Evolutionary conservation across 2,113 vertebrate genomes (phyloP).

Genomic region (Apteryx owenii): DNA sequence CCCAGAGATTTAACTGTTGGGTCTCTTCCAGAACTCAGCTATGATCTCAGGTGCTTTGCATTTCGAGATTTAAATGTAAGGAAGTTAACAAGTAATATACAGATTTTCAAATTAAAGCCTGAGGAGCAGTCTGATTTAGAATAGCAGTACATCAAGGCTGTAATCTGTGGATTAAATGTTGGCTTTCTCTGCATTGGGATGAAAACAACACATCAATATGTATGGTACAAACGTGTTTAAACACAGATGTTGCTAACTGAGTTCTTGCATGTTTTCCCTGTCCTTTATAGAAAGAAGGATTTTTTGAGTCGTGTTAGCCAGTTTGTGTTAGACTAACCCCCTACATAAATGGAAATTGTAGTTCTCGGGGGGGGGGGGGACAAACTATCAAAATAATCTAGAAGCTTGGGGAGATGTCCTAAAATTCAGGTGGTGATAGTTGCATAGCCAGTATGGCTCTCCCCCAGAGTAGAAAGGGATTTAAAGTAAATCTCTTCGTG

Average conservation of each 20-base stretch:
- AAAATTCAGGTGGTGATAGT: neutral
- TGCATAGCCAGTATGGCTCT: neutral
- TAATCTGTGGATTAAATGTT: neutral
- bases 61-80: neutral
- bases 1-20: slow-evolving; percentile 12
- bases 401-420: neutral
- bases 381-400: neutral
- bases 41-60: slow-evolving; percentile 26
- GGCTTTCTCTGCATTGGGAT: neutral
- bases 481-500: neutral
- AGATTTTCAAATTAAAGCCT: slow-evolving; percentile 23
- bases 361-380: neutral
- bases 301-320: neutral
- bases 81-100: neutral
- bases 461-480: neutral
- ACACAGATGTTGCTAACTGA: neutral
- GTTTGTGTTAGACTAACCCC: neutral
- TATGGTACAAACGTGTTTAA: neutral
- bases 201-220: neutral
- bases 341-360: neutral
- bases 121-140: neutral
- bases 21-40: neutral
- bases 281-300: neutral
- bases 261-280: neutral
- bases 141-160: neutral